Base-by-base conservation (phyloP, 2,888 invertebrate genomes). In the Sinotaia quadrata region DNA sequence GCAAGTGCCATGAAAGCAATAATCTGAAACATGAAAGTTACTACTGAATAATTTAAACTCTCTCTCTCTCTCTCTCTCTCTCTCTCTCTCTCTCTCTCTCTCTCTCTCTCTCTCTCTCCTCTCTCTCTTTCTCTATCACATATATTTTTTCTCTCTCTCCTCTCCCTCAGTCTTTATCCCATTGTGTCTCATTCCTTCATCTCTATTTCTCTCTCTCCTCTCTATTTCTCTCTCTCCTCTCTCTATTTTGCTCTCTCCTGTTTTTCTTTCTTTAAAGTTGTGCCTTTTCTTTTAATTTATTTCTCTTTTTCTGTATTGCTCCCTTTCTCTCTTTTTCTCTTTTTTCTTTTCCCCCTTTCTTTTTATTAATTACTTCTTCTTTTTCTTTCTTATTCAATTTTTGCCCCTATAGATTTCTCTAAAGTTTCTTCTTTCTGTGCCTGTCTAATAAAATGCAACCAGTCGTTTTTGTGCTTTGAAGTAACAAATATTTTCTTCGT, bases 51-150 rank as follows among this genome's bases (percentile, higher is more conserved):
- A n/a, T n/a, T n/a, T n/a, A n/a, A n/a, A n/a, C 10, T 15, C 41
- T 41, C 41, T 41, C 54, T 29, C 21, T 21, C 29, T 54, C 21
- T 54, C 54, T 21, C 5, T 27, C 31, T 29, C 4, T 29, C 54
- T 27, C 10, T 49, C 49, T 49, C 10, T 49, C 49, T 49, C 49
- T 49, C 49, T 49, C 49, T 49, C 49, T 49, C 49, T 49, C 49
- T 49, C 29, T 27, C 54, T 29, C 54, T 54, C 31, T 12, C 54
- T 54, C 29, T 27, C 31, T 1, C 31, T 57, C 34, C 33, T 33
- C 33, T 15, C 31, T 15, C 34, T 31, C 18, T 31, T 57, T 21
- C 31, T 2, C 15, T 31, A 18, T n/a, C 18, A 27, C 4, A 1
- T 15, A 10, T 21, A 21, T 18, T 24, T 21, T 57, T 33, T 5